Percentiles rank a stretch among this genome's conserved stretches.
Conservation (phyloP, 2,888 invertebrate species). For the Tolmerus cingulatus region DNA sequence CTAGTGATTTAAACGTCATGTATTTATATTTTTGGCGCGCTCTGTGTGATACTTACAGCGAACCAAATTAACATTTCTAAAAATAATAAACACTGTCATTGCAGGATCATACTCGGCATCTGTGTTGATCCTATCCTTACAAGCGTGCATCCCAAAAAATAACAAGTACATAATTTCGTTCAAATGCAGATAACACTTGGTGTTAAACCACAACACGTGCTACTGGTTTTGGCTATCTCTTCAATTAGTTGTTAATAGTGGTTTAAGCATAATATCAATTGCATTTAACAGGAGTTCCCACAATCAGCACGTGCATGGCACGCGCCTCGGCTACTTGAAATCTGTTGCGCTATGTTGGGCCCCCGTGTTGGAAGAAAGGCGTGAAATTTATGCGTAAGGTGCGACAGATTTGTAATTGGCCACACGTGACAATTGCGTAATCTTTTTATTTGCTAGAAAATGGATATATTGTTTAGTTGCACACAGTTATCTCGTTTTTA, state of each 20-base stretch:
- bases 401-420: not conserved
- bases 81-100: too few species aligned
- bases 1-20: too few species aligned
- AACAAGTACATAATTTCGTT: too few species aligned
- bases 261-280: not conserved
- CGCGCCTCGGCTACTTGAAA: not conserved
- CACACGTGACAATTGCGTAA: not conserved
- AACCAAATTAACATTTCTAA: too few species aligned
- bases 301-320: not conserved
- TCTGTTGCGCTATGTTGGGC: not conserved
- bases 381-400: not conserved
- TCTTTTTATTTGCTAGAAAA: not conserved
- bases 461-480: not conserved
- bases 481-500: too few species aligned
- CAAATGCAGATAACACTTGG: not conserved
- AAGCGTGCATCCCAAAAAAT: too few species aligned
- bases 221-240: not conserved
- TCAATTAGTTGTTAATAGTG: not conserved
- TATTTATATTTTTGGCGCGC: too few species aligned
- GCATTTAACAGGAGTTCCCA: not conserved
- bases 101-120: too few species aligned
- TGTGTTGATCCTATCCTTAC: too few species aligned
- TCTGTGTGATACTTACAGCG: too few species aligned
- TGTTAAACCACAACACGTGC: not conserved
- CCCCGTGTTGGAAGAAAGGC: not conserved